Evolutionary conservation across 2,797 vertebrate genomes (phyloP).

Genomic region (Malacoctenus gilli): DNA sequence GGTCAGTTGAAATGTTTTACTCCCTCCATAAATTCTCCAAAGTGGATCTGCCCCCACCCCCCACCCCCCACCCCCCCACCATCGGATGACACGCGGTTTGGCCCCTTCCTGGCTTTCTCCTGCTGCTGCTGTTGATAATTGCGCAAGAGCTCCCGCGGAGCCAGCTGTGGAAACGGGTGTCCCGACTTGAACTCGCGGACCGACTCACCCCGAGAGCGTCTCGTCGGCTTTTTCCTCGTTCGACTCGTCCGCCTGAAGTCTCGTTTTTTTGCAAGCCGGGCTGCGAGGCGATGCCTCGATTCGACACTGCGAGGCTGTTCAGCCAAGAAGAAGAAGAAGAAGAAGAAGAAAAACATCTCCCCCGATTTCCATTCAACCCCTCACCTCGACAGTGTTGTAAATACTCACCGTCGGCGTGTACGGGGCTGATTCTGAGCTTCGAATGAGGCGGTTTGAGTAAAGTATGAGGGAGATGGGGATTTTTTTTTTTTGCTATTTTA

Average conservation of each 20-base stretch:
- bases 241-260: conserved; percentile 52
- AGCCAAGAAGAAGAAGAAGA: conserved; percentile 9
- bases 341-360: conserved; percentile 2
- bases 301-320: conserved; percentile 20
- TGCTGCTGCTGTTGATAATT: conserved; percentile 74
- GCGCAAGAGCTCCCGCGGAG: conserved; percentile 75
- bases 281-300: conserved; percentile 20
- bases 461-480: conserved; percentile 52
- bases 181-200: conserved; percentile 78
- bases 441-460: conserved; percentile 44
- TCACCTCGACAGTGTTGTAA: conserved; percentile 20
- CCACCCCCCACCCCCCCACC: conserved; percentile 28
- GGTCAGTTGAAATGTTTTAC: conserved; percentile 24
- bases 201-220: conserved; percentile 68
- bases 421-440: conserved; percentile 37
- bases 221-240: conserved; percentile 35
- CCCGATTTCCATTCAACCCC: conserved; percentile 37
- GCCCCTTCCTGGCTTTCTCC: conserved; percentile 48
- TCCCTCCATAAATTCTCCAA: conserved; percentile 53
- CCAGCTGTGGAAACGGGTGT: conserved; percentile 80
- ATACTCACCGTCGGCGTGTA: conserved; percentile 39
- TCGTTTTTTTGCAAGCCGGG: conserved; percentile 27
- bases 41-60: conserved; percentile 25
- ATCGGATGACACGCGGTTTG: conserved; percentile 64
- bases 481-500: conserved; percentile 58